Conservation (phyloP, 2,113 vertebrate species). For the Calonectris borealis region DNA sequence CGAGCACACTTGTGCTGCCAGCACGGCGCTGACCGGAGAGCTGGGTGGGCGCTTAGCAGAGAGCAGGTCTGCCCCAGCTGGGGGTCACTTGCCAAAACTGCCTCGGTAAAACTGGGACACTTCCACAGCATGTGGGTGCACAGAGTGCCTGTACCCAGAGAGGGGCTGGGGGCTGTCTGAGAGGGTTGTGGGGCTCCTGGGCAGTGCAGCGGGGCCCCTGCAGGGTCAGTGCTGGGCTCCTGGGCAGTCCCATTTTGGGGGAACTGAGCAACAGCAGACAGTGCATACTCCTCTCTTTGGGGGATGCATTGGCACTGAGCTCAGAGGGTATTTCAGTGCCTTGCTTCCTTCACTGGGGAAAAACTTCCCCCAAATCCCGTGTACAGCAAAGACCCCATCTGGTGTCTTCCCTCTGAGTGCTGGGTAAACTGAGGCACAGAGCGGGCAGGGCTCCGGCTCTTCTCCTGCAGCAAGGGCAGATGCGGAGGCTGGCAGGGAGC, state of each 20-base stretch:
- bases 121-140: neutral
- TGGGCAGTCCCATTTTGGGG: neutral
- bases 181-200: accelerated
- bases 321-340: neutral
- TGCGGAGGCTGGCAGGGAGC: neutral
- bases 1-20: neutral
- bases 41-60: neutral
- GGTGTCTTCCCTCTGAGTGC: neutral
- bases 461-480: constrained; percentile 30
- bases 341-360: neutral
- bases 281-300: neutral
- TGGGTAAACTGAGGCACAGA: constrained; percentile 16
- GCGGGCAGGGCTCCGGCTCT: neutral
- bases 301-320: neutral
- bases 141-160: neutral
- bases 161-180: neutral
- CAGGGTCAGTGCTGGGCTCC: neutral
- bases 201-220: too few species aligned
- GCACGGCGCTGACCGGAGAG: neutral
- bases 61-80: neutral
- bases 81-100: neutral
- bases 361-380: neutral
- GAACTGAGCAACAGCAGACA: neutral
- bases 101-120: neutral
- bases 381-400: neutral